phyloP scores from a whole-genome alignment of 1,140 invertebrate genomes.

The Sarcophaga bullata region DNA sequence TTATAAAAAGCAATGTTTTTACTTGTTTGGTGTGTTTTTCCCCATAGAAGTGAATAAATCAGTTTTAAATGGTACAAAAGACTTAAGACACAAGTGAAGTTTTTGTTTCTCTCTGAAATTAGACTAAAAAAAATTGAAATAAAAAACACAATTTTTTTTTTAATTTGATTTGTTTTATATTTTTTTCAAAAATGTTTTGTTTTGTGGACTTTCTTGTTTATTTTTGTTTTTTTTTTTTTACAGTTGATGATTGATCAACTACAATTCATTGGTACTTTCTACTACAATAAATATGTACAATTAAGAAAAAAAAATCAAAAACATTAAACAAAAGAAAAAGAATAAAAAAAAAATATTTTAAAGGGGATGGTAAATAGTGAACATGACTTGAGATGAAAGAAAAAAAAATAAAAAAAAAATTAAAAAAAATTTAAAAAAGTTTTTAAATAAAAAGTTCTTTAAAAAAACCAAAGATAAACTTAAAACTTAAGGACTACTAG shows the following conservation, averaged over 20 bases:
- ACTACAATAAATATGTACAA: slow-evolving; percentile 37
- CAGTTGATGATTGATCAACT: not conserved
- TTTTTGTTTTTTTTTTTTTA: slow-evolving; percentile 22
- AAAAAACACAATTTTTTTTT: not conserved
- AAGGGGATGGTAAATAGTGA: no score
- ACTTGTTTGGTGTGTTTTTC: no score
- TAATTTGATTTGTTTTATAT: not conserved
- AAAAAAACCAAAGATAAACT: not conserved
- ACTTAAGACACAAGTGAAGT: not conserved
- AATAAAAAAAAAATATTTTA: slow-evolving; percentile 17
- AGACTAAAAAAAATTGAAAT: not conserved
- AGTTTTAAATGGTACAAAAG: not conserved
- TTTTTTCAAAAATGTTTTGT: slow-evolving; percentile 18
- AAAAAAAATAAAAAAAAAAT: not conserved
- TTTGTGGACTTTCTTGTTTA: not conserved
- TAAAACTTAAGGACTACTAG: not conserved
- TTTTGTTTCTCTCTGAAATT: not conserved
- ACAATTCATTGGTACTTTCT: slow-evolving; percentile 37
- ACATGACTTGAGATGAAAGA: no score
- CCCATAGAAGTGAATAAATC: no score
- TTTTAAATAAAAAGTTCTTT: not conserved
- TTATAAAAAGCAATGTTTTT: no score
- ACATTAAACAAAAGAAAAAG: not conserved
- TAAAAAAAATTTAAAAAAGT: slow-evolving; percentile 22
- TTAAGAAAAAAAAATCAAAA: not conserved